These are phyloP conservation scores for Channallabes apus DNA, from an alignment of 2,797 vertebrate genomes.

Conservation along the genomic window DNA sequence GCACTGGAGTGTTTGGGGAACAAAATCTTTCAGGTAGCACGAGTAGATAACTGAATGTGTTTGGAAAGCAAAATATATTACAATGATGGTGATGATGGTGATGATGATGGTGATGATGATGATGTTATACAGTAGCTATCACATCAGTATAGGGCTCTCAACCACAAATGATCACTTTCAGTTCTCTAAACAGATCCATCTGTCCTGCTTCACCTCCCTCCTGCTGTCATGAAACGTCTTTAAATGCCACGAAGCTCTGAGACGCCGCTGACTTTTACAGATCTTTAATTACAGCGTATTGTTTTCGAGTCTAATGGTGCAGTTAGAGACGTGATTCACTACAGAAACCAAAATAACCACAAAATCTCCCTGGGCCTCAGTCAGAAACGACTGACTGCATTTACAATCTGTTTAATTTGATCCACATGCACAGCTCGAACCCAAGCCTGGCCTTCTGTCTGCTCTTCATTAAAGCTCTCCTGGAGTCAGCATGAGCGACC, in stretches of 20 bases:
- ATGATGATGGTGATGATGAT: not conserved
- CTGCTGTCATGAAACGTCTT: not conserved
- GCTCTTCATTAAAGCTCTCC: slow-evolving; percentile 57
- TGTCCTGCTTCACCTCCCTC: not conserved
- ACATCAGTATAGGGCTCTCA: not conserved
- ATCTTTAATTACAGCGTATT: not conserved
- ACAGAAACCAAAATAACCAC: not conserved
- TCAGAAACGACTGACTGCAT: not conserved
- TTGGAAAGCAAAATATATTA: not conserved
- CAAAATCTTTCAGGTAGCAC: not conserved
- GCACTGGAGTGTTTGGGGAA: not conserved
- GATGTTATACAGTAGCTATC: no score
- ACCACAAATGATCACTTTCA: not conserved
- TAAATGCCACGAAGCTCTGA: not conserved
- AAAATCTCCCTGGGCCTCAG: slow-evolving; percentile 1
- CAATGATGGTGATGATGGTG: not conserved
- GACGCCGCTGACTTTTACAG: not conserved
- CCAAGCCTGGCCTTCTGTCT: no score
- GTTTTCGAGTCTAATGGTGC: not conserved
- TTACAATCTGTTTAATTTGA: not conserved
- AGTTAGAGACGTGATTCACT: slow-evolving; percentile 29
- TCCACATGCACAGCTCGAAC: slow-evolving; percentile 20
- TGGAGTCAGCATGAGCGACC: slow-evolving; percentile 45
- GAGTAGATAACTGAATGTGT: not conserved
- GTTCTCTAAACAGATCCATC: not conserved